Conservation (phyloP, 2,797 vertebrate genomes). For the Pseudomugil gertrudae region DNA sequence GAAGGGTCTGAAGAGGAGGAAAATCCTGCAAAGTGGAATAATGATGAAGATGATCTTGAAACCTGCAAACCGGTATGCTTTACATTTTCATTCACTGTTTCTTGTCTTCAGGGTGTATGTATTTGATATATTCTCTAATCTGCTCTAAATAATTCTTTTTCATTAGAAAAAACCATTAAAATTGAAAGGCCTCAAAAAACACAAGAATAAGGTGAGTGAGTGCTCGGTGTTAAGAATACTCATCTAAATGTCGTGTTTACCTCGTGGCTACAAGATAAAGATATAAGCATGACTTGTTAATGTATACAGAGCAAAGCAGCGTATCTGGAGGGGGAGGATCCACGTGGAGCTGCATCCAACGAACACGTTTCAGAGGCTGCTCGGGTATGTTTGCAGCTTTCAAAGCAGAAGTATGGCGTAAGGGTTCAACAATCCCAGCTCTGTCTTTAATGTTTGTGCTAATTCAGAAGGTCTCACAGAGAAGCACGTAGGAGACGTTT, state of each 20-base stretch:
- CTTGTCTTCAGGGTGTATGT: background rate
- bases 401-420: background rate
- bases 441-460: background rate
- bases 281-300: background rate
- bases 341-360: conserved; percentile 56
- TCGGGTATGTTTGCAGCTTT: conserved; percentile 43
- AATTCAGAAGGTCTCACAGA: background rate
- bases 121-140: too few relatives aligned
- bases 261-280: background rate
- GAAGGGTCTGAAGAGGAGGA: conserved; percentile 37
- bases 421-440: background rate
- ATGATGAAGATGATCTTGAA: conserved; percentile 39
- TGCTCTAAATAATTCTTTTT: background rate
- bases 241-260: background rate
- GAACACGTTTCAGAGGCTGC: conserved; percentile 79
- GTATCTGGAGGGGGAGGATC: conserved; percentile 20
- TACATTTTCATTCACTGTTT: background rate
- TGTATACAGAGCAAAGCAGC: conserved; percentile 49
- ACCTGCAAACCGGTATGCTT: conserved; percentile 53
- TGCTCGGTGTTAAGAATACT: background rate
- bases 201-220: conserved; percentile 52
- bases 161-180: conserved; percentile 63
- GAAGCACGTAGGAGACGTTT: background rate
- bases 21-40: conserved; percentile 13
- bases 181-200: conserved; percentile 39